A percentile compares a stretch with the other conserved stretches of the same genome.
phyloP scores from a whole-genome alignment of 2,888 invertebrate species.

The Seladonia tumulorum region DNA sequence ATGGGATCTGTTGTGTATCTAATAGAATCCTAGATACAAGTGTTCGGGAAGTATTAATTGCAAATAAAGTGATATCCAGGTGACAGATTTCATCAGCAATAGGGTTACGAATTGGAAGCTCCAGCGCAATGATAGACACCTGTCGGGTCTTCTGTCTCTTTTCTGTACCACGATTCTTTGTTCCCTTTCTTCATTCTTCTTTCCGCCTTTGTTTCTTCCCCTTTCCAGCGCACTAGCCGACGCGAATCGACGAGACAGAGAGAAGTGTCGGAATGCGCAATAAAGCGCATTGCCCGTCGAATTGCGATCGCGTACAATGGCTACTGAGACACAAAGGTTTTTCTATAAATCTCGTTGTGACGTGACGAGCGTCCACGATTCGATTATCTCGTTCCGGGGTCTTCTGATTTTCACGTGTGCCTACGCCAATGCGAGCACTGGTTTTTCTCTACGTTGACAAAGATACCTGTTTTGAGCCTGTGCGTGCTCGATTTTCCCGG shows the following conservation, averaged over 20 bases:
- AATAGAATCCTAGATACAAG: neutral
- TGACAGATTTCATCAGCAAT: neutral
- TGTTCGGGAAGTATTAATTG: neutral
- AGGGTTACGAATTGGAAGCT: neutral
- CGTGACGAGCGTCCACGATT: slow-evolving; percentile 52
- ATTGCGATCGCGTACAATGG: slow-evolving; percentile 56
- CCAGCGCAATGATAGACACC: neutral
- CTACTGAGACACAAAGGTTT: slow-evolving; percentile 63
- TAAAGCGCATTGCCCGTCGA: slow-evolving; percentile 60
- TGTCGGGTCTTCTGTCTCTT: neutral
- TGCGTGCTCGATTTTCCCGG: neutral
- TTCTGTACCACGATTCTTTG: neutral
- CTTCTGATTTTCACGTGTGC: slow-evolving; percentile 31
- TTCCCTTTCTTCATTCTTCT: neutral
- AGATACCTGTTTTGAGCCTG: neutral
- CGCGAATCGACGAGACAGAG: slow-evolving; percentile 37
- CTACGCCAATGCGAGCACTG: neutral
- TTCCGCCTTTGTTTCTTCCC: neutral
- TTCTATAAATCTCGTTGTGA: slow-evolving; percentile 64
- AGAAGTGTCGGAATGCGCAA: slow-evolving; percentile 71
- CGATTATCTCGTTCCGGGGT: slow-evolving; percentile 49
- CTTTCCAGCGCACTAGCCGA: neutral
- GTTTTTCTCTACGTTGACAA: neutral
- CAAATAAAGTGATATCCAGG: neutral
- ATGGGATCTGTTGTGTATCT: neutral